Conservation (phyloP, 2,888 invertebrate genomes). For the Parochlus steinenii region DNA sequence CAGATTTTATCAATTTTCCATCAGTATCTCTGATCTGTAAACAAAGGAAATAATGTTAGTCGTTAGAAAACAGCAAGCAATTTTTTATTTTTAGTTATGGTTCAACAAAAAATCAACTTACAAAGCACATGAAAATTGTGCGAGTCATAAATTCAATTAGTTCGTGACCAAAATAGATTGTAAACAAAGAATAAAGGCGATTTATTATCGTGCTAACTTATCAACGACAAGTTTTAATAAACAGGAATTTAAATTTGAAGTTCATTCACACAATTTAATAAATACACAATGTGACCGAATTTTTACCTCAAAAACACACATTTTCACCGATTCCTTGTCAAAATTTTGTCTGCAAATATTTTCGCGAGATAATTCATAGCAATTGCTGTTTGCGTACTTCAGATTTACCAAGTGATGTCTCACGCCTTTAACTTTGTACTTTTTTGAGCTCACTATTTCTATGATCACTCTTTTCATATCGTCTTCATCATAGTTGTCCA, state of each 20-base stretch:
- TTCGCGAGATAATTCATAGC: slow-evolving; percentile 20
- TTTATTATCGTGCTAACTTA: too few species aligned
- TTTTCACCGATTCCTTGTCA: slow-evolving; percentile 1
- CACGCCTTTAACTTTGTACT: slow-evolving; percentile 23
- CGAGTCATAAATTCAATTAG: too few species aligned
- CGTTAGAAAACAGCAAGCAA: too few species aligned
- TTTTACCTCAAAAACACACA: slow-evolving; percentile 5
- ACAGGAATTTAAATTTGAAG: too few species aligned
- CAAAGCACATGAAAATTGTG: too few species aligned
- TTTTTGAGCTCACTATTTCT: slow-evolving; percentile 31
- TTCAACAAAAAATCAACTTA: too few species aligned
- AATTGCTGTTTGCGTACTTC: slow-evolving; percentile 30
- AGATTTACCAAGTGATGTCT: slow-evolving; percentile 30
- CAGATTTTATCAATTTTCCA: neutral
- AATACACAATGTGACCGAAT: neutral
- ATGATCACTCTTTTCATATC: slow-evolving; percentile 31
- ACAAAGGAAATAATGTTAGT: neutral
- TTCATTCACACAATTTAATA: too few species aligned
- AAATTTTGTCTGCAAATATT: slow-evolving; percentile 3
- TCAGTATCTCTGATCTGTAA: slow-evolving; percentile 1
- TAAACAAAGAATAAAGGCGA: too few species aligned
- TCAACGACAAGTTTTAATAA: too few species aligned
- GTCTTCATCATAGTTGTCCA: slow-evolving; percentile 35
- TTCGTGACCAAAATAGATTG: too few species aligned
- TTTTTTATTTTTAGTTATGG: too few species aligned